Base-by-base conservation (phyloP, 2,113 vertebrate species). In the Synodontis membranacea region DNA sequence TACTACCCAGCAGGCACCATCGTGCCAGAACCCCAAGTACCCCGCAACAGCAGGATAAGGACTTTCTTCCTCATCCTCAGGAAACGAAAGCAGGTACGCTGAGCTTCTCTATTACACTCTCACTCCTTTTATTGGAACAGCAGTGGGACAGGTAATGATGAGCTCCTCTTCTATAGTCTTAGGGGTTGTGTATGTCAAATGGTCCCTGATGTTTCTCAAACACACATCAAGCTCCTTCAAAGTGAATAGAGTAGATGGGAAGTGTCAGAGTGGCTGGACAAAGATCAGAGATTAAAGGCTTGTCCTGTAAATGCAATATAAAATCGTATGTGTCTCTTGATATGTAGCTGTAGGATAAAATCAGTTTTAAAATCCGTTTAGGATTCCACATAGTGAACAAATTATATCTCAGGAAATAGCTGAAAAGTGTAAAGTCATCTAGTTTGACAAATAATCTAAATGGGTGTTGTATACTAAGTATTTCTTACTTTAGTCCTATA, bases 81-180 rank as follows among this genome's bases (percentile, higher is more conserved):
- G 56, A 72, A 62, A 76, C 28, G n/a, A 31, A 54, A 85, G 58
- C n/a, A 60, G 17, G 78, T 72, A 48, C 58, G 21, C 83, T 31
- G 68, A 34, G 39, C n/a, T 34, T 70, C 74, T 74, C 56, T 48
- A 17, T 44, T 56, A 56, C 46, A 54, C 54, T 64, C 39, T 48
- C n/a, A 17, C 74, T 83, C 58, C n/a, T 76, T 78, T 78, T 25
- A 58, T 17, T n/a, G 31, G 75, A 48, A 58, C 78, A 34, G 23
- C 72, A 85, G 50, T 74, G 54, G 58, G 52, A 86, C 86, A 89
- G 88, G 88, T 89, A 88, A 89, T 50, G 21, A 80, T 68, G 44
- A 76, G 11, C 12, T 78, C 44, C 10, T 83, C 70, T 83, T 78
- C 44, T 54, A 31, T 44, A 66, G 31, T 60, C 50, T 19, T 50